These are phyloP conservation scores for Dendrolimus pini DNA, from an alignment of 2,888 invertebrate species.

Conservation along the genomic window DNA sequence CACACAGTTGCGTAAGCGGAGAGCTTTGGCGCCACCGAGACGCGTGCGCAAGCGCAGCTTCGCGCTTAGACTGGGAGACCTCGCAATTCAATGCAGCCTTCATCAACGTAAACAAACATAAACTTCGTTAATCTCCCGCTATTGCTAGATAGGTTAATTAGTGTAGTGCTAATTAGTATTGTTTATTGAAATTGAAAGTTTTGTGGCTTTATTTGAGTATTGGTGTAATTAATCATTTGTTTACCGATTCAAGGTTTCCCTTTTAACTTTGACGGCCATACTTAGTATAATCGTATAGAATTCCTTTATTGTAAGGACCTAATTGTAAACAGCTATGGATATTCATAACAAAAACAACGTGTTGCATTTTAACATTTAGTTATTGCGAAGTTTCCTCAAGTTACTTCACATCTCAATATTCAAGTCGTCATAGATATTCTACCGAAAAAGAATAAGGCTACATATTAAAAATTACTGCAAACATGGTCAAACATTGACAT, in stretches of 20 bases:
- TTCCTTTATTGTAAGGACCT: no score
- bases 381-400: no score
- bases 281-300: no score
- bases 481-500: no score
- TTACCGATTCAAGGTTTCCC: neutral
- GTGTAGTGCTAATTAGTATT: conserved; percentile 23
- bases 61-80: conserved; percentile 68
- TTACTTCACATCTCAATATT: no score
- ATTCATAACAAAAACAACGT: no score
- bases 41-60: conserved; percentile 72
- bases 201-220: neutral
- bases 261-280: neutral
- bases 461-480: no score
- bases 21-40: conserved; percentile 67
- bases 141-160: conserved; percentile 23
- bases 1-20: conserved; percentile 58
- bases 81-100: conserved; percentile 74
- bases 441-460: no score
- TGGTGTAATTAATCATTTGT: neutral
- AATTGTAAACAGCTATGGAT: no score
- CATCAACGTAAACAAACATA: conserved; percentile 70
- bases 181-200: conserved; percentile 21
- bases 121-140: conserved; percentile 42
- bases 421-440: no score
- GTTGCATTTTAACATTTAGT: no score